Evolutionary conservation across 2,888 invertebrate genomes (phyloP).

Genomic region (Acrobasis consociella): DNA sequence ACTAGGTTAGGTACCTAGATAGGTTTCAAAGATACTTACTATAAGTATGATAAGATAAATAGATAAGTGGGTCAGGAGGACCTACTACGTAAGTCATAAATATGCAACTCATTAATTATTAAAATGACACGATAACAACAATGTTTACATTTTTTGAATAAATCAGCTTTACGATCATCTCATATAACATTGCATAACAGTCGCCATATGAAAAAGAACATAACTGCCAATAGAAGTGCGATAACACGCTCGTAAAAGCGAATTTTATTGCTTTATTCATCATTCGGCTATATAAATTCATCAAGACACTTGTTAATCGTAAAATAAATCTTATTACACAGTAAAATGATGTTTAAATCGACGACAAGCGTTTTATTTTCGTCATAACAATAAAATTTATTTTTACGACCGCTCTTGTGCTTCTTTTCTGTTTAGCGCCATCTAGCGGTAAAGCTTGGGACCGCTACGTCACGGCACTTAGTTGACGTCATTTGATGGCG

Average conservation of each 20-base stretch:
- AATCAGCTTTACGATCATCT: constrained; percentile 56
- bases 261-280: constrained; percentile 80
- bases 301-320: constrained; percentile 82
- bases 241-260: constrained; percentile 73
- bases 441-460: constrained; percentile 55
- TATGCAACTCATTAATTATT: constrained; percentile 42
- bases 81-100: constrained; percentile 27
- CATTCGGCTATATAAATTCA: constrained; percentile 79
- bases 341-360: constrained; percentile 82
- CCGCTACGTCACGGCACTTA: constrained; percentile 49
- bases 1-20: too few species aligned
- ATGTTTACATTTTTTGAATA: constrained; percentile 52
- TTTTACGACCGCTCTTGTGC: constrained; percentile 70
- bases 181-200: constrained; percentile 57
- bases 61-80: constrained; percentile 26
- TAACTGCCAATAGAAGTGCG: constrained; percentile 73
- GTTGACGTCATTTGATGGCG: constrained; percentile 62
- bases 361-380: constrained; percentile 83
- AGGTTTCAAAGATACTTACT: too few species aligned
- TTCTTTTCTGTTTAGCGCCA: constrained; percentile 64
- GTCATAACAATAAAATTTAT: constrained; percentile 83
- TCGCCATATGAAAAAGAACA: constrained; percentile 60
- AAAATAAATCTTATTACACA: constrained; percentile 82
- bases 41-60: constrained; percentile 3
- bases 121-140: constrained; percentile 38